These are phyloP conservation scores for Phylloscopus trochiloides DNA, from an alignment of 2,113 vertebrate genomes.

Conservation along the genomic window DNA sequence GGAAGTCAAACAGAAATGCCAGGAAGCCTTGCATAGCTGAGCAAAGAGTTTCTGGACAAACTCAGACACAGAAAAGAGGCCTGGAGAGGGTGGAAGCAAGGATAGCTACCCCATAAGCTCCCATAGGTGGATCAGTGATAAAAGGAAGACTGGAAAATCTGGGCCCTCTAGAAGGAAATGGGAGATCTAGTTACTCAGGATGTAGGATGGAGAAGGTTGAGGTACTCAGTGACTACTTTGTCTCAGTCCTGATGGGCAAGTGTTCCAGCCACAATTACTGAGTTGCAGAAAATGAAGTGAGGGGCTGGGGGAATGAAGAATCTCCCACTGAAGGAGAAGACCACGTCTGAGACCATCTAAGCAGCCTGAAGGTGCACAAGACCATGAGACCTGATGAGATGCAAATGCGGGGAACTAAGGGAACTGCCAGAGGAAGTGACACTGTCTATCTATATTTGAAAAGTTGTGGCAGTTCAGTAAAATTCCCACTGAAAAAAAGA, in stretches of 20 bases:
- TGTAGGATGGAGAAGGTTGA: no score
- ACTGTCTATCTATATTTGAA: background rate
- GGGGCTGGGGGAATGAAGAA: background rate
- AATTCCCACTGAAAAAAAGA: background rate
- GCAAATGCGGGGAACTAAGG: background rate
- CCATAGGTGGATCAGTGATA: background rate
- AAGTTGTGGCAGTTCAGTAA: background rate
- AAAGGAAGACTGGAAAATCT: background rate
- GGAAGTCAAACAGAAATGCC: background rate
- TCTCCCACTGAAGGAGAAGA: background rate
- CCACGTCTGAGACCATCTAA: background rate
- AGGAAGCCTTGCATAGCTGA: background rate
- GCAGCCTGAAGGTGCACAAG: background rate
- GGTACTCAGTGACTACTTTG: background rate
- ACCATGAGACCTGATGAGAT: background rate
- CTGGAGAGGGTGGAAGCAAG: background rate
- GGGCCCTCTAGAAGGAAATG: background rate
- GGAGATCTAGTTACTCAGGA: background rate
- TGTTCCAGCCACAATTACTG: background rate
- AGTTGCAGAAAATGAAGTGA: background rate
- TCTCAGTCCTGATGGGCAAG: fast-evolving
- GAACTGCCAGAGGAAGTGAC: background rate
- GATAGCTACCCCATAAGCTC: background rate
- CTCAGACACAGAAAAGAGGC: background rate
- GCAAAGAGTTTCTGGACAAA: background rate